Conservation (phyloP, 2,113 vertebrate species). For the Bombycilla garrulus region DNA sequence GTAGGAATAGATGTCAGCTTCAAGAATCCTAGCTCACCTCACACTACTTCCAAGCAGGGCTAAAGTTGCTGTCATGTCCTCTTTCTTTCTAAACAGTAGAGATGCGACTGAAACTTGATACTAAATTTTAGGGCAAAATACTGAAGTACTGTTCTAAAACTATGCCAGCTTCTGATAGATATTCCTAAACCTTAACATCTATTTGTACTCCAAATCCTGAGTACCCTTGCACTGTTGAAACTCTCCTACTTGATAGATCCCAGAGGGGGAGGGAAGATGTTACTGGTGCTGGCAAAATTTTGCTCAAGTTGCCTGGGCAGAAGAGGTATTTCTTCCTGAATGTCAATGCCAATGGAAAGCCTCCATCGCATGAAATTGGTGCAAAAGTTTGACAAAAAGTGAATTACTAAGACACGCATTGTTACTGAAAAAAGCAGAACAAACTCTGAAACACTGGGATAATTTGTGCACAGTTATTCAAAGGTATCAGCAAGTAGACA, state of each 20-base stretch:
- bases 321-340: not conserved
- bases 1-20: not conserved
- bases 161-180: not conserved
- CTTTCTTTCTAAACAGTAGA: not conserved
- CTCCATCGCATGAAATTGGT: not conserved
- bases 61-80: not conserved
- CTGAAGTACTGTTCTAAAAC: not conserved
- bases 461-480: conserved; percentile 48
- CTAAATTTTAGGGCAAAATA: not conserved
- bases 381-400: not conserved
- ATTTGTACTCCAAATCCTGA: not conserved
- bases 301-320: not conserved
- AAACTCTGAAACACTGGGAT: conserved; percentile 43
- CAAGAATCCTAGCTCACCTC: not conserved
- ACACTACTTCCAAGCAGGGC: not conserved
- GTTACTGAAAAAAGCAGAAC: conserved; percentile 25
- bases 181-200: not conserved
- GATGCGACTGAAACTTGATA: not conserved
- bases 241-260: not conserved
- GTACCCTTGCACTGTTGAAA: not conserved
- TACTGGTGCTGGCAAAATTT: not conserved
- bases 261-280: not conserved
- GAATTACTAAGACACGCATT: not conserved
- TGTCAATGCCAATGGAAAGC: not conserved
- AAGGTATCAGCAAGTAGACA: conserved; percentile 55